These are phyloP conservation scores for Thaumetopoea pityocampa DNA, from an alignment of 1,140 invertebrate species.

Conservation along the genomic window DNA sequence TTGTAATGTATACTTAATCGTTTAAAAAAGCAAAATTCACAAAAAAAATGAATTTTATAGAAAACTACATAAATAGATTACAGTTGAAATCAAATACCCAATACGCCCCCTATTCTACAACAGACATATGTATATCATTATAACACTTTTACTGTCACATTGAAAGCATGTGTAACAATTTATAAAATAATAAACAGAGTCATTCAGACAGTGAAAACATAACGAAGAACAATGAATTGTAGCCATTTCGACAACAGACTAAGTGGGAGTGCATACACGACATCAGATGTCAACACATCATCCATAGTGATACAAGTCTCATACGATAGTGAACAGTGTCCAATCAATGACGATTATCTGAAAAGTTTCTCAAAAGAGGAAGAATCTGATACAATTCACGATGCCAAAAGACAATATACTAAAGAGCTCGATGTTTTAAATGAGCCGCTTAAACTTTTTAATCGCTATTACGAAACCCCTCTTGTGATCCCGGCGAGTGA, in stretches of 20 bases:
- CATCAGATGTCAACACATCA: slow-evolving; percentile 33
- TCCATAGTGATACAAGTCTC: slow-evolving; percentile 35
- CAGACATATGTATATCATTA: slow-evolving; percentile 29
- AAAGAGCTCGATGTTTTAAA: slow-evolving; percentile 28
- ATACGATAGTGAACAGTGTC: slow-evolving; percentile 27
- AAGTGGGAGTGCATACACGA: slow-evolving; percentile 41
- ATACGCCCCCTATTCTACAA: slow-evolving; percentile 43
- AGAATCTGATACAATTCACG: slow-evolving; percentile 18
- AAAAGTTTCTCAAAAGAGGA: slow-evolving; percentile 49
- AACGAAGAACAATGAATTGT: slow-evolving; percentile 48
- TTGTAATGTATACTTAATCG: neutral
- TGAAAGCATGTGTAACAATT: slow-evolving; percentile 8
- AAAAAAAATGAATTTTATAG: too few relatives aligned
- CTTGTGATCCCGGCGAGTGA: slow-evolving; percentile 38
- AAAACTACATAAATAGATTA: slow-evolving; percentile 14
- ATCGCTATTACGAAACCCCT: slow-evolving; percentile 50
- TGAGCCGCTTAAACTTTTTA: slow-evolving; percentile 37
- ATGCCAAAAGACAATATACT: slow-evolving; percentile 21
- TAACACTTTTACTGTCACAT: slow-evolving; percentile 27
- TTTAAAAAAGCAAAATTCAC: neutral
- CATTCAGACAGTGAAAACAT: slow-evolving; percentile 20
- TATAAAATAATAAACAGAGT: slow-evolving; percentile 17
- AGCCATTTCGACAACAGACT: slow-evolving; percentile 40
- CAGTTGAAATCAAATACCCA: slow-evolving; percentile 37
- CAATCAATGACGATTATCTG: slow-evolving; percentile 41